phyloP scores from a whole-genome alignment of 1,140 invertebrate species.

The Scaptomyza montana region DNA sequence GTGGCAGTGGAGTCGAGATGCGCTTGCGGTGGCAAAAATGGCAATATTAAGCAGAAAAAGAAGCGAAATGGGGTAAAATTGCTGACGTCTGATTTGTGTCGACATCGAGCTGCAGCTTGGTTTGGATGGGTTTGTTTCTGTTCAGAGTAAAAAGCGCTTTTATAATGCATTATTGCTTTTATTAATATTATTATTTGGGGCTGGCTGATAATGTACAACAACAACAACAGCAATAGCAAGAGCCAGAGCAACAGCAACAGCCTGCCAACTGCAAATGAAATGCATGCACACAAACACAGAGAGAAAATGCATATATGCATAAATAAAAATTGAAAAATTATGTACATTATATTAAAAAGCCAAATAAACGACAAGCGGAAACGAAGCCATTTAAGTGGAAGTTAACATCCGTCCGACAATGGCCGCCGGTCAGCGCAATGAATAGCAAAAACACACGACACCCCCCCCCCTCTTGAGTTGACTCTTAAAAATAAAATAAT shows the following conservation, averaged over 20 bases:
- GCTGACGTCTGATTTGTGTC: constrained; percentile 76
- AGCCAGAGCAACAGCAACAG: neutral
- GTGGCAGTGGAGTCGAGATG: constrained; percentile 14
- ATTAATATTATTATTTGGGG: constrained; percentile 23
- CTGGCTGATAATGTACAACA: constrained; percentile 51
- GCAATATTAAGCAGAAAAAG: constrained; percentile 79
- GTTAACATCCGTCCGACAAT: constrained; percentile 82
- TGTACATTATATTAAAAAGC: constrained; percentile 81
- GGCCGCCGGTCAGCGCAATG: constrained; percentile 52
- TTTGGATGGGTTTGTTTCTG: constrained; percentile 1
- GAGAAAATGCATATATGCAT: constrained; percentile 37
- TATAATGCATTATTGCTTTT: constrained; percentile 71
- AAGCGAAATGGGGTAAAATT: constrained; percentile 58
- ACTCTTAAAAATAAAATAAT: constrained; percentile 76
- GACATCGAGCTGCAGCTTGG: constrained; percentile 23
- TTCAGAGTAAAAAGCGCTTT: constrained; percentile 43
- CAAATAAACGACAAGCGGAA: constrained; percentile 82
- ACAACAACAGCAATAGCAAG: neutral
- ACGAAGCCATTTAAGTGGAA: constrained; percentile 83
- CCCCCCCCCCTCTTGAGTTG: neutral
- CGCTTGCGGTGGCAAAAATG: constrained; percentile 59
- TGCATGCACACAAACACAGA: constrained; percentile 55
- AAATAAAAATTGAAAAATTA: constrained; percentile 83
- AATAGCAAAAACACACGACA: constrained; percentile 46
- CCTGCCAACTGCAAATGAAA: constrained; percentile 66